Conservation (phyloP, 2,113 vertebrate genomes). For the Carollia perspicillata region DNA sequence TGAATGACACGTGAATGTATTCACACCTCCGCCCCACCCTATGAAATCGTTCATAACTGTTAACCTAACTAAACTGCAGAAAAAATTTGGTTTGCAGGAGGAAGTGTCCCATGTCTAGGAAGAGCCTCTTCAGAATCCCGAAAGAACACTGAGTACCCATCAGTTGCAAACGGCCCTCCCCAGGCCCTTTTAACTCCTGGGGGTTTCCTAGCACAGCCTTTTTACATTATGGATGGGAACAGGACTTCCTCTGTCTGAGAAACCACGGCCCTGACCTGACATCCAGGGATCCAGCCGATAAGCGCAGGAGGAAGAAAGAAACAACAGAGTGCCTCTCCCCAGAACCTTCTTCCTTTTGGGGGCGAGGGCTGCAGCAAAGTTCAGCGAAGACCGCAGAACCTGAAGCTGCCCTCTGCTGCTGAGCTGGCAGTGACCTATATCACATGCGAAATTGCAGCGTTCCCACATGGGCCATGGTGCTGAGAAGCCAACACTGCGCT, state of each 20-base stretch:
- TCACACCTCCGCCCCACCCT: background rate
- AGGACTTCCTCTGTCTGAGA: background rate
- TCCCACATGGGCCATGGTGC: background rate
- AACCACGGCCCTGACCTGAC: background rate
- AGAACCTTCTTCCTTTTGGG: background rate
- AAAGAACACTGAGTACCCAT: background rate
- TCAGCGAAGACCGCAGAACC: background rate
- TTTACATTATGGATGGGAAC: background rate
- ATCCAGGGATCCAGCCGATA: background rate
- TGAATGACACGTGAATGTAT: background rate
- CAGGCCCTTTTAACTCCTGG: background rate
- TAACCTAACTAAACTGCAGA: background rate
- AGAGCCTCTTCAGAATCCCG: background rate
- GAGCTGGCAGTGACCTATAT: slow-evolving; percentile 17
- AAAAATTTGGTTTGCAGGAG: background rate
- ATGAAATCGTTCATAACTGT: background rate
- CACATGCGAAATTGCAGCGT: slow-evolving; percentile 38
- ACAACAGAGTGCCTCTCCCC: background rate
- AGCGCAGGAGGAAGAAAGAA: background rate
- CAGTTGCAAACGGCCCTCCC: background rate
- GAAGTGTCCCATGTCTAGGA: background rate
- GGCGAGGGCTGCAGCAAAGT: background rate
- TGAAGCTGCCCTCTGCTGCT: background rate
- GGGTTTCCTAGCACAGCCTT: background rate
- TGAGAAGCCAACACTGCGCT: slow-evolving; percentile 49